phyloP scores from a whole-genome alignment of 1,140 invertebrate genomes.

The Neuroterus valhalla region DNA sequence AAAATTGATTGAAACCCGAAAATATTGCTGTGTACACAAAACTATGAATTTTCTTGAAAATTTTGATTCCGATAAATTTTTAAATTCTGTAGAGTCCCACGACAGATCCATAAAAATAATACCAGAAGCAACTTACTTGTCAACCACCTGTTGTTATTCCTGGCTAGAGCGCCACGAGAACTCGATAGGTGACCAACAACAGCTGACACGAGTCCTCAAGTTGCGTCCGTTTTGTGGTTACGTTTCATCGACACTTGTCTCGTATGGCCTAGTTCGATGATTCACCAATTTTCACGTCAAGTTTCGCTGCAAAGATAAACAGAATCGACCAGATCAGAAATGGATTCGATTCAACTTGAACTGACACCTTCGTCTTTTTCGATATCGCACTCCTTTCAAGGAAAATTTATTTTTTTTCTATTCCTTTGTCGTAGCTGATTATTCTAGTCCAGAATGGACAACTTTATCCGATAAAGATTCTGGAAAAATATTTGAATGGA shows the following conservation, averaged over 20 bases:
- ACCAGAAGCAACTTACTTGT: constrained; percentile 55
- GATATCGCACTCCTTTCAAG: neutral
- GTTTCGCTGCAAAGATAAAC: neutral
- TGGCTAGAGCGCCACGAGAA: constrained; percentile 52
- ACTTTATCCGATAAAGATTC: too few relatives aligned
- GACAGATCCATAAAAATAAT: neutral
- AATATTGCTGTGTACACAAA: too few relatives aligned
- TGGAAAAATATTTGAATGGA: too few relatives aligned
- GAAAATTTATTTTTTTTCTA: neutral
- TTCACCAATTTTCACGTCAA: neutral
- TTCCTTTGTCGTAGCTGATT: too few relatives aligned
- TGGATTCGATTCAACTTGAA: neutral
- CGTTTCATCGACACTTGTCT: constrained; percentile 46
- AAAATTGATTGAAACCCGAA: too few relatives aligned
- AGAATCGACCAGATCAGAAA: neutral
- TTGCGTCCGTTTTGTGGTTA: constrained; percentile 36
- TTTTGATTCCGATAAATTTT: neutral
- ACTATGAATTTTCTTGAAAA: too few relatives aligned
- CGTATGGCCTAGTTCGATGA: neutral
- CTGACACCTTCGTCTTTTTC: neutral
- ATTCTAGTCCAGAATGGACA: too few relatives aligned
- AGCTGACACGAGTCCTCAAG: constrained; percentile 46
- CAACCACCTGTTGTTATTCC: constrained; percentile 67
- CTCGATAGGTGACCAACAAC: constrained; percentile 54
- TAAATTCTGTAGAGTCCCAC: neutral